Percentiles rank a stretch among this genome's conserved stretches.
phyloP scores from a whole-genome alignment of 2,888 invertebrate genomes.

The Odontocerum albicorne region DNA sequence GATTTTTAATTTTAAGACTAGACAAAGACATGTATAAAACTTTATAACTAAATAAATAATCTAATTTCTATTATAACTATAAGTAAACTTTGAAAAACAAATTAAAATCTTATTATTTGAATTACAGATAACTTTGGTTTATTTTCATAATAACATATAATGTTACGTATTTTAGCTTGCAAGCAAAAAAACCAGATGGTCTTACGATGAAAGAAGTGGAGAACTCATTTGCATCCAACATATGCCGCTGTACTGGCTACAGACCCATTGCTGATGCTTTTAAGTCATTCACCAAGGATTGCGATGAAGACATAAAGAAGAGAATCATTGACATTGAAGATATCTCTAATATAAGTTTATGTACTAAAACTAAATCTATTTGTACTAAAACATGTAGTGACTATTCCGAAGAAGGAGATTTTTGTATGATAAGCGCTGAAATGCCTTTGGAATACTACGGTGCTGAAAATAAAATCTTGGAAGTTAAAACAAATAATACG shows the following conservation, averaged over 20 bases:
- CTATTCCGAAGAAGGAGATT: constrained; percentile 43
- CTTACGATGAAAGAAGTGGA: constrained; percentile 68
- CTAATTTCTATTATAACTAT: no score
- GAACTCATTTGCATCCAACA: constrained; percentile 75
- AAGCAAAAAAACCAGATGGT: constrained; percentile 51
- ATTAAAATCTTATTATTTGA: no score
- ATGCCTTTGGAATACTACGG: constrained; percentile 30
- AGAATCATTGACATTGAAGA: constrained; percentile 57
- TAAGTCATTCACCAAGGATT: constrained; percentile 70
- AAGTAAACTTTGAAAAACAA: no score
- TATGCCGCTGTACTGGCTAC: constrained; percentile 82
- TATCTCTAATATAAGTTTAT: constrained; percentile 39
- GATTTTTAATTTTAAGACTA: no score
- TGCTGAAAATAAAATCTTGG: constrained; percentile 52
- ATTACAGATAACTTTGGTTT: neutral
- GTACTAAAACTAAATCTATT: constrained; percentile 39
- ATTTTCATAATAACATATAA: no score
- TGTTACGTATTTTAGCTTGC: constrained; percentile 47
- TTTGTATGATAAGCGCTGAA: constrained; percentile 43
- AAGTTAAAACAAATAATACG: constrained; percentile 49
- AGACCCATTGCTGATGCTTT: constrained; percentile 77
- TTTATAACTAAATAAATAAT: no score
- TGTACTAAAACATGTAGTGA: constrained; percentile 45
- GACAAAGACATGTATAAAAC: no score
- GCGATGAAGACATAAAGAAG: constrained; percentile 52